Base-by-base conservation (phyloP, 1,140 invertebrate genomes). In the Zaprionus nigranus region DNA sequence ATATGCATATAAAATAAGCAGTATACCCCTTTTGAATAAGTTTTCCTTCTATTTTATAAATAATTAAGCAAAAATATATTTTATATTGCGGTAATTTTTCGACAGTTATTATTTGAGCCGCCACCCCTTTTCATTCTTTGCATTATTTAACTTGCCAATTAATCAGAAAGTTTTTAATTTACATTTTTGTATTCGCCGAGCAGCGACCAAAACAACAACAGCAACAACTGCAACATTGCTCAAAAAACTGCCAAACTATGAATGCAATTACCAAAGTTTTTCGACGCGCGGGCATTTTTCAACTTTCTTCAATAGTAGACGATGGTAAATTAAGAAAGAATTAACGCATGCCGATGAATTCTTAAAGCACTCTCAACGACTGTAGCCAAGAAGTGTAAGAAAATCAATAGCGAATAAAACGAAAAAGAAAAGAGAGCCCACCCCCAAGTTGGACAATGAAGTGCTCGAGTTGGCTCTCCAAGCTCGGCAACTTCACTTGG, bases 111-210 rank as follows among this genome's bases (percentile, higher is more conserved):
- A 46, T 69, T 68, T 59, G 38, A 57, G 22, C 53, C 3, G 24
- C 13, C 17, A 30, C 7, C 63, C 40, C 26, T n/a, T 49, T 38
- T 20, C 13, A 22, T 38, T 15, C 26, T 9, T 51, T 49, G 61
- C 63, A 54, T 60, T 54, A 34, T 59, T 67, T 20, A 68, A 26
- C 22, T 68, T 76, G 62, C 69, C 69, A 73, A 73, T 76, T 76
- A 76, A 73, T 72, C 72, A 61, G 68, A 66, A 78, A 75, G 60
- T 76, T 76, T 79, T 62, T 66, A 76, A 79, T 76, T 79, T 72
- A 72, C 72, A 78, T 78, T 78, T 78, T 69, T 78, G 60, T 78
- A 65, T 51, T 69, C 64, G 12, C 53, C 75, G 38, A 58, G 63
- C 68, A 72, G 28, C 46, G 46, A 28, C 58, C 46, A 17, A 71